These are phyloP conservation scores for Ypsolopha sequella DNA, from an alignment of 2,888 invertebrate species.

Conservation along the genomic window DNA sequence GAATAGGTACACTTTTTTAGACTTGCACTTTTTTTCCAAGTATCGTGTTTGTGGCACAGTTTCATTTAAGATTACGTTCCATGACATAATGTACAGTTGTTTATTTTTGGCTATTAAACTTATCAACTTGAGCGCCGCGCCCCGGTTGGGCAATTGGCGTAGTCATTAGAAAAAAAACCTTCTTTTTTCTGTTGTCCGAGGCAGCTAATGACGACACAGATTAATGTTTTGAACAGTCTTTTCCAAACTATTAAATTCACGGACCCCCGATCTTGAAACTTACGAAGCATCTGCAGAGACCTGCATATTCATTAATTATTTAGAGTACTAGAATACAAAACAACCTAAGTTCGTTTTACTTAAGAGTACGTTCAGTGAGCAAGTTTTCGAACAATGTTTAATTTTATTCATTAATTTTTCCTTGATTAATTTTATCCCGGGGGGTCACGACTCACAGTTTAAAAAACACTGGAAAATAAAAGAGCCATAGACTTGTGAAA, in stretches of 20 bases:
- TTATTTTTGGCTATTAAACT: conserved; percentile 18
- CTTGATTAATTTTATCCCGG: too few species aligned
- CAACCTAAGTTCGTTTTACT: background rate
- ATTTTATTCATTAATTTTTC: too few species aligned
- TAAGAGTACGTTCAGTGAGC: too few species aligned
- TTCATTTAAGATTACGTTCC: conserved; percentile 45
- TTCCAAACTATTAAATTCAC: too few species aligned
- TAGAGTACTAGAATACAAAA: background rate
- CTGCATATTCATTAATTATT: background rate
- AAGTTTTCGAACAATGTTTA: too few species aligned
- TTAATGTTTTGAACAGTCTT: background rate
- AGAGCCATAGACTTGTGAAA: too few species aligned
- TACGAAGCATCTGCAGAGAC: background rate
- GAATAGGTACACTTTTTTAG: conserved; percentile 2
- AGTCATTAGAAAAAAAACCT: background rate
- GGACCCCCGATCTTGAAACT: too few species aligned
- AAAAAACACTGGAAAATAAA: too few species aligned
- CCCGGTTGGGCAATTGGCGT: background rate
- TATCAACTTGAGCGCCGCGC: background rate
- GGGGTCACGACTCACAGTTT: too few species aligned
- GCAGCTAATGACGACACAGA: background rate
- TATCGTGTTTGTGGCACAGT: conserved; percentile 38
- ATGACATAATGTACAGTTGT: conserved; percentile 35
- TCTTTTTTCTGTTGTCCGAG: background rate
- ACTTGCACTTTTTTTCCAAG: conserved; percentile 34